Evolutionary conservation across 2,797 vertebrate genomes (phyloP), one percentile per base, ranked within the genome.

Genomic region (Australoheros facetus): DNA sequence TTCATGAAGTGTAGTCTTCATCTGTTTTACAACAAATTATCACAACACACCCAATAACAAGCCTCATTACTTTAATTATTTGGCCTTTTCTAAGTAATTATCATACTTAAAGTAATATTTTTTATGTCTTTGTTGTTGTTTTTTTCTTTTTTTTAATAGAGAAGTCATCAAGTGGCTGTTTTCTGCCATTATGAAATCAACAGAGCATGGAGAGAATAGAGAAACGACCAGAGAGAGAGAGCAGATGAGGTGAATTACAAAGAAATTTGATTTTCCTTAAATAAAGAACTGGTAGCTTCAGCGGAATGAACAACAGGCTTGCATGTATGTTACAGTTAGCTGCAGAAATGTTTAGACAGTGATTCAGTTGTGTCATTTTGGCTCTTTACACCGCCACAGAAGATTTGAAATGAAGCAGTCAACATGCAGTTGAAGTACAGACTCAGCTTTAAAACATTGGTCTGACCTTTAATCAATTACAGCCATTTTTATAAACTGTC

Each of bases 131-230:
- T 14, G 42, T 13, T 14, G 13, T 9, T 54, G 2, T 0, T 39
- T 12, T 23, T 5, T 55, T 34, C 7, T 23, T 39, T 26, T 21
- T 76, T 17, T 77, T 71, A 64, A 53, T 88, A 99, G 98, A 90
- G 96, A 98, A 62, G 92, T 98, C 76, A 95, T 98, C 21, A 92
- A 92, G 75, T 99, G 98, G 98, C 82, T 99, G 84, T 94, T 97
- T 23, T 90, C 88, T 88, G 92, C 94, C 48, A 95, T 97, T 45
- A 90, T 93, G 14, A 94, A 91, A 79, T 92, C 93, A 53, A 91
- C 88, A 34, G 89, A 77, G 32, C 26, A 58, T 13, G 80, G 55
- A 78, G 78, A 81, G 59, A 79, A 45, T 51, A 69, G 55, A 56
- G 80, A 81, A 71, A 70, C 78, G 37, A 59, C 84, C 71, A 87